phyloP scores from a whole-genome alignment of 2,113 vertebrate species.

The Tychaedon coryphoeus region DNA sequence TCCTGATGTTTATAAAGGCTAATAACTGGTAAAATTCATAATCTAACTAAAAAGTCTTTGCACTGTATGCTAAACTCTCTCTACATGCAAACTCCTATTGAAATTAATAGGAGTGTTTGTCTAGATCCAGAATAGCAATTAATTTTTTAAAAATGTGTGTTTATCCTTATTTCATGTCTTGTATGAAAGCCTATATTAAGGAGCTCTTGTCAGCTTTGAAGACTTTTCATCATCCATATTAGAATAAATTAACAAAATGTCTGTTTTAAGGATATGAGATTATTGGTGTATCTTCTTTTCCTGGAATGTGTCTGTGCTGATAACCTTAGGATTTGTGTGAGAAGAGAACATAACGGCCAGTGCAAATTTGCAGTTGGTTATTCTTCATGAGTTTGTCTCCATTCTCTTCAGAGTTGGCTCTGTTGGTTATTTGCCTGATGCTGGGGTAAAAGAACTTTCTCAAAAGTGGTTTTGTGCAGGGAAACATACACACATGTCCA shows the following conservation, averaged over 20 bases:
- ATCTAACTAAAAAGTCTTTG: background rate
- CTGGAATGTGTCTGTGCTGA: background rate
- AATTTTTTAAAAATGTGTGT: background rate
- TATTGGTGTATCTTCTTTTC: background rate
- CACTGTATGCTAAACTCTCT: background rate
- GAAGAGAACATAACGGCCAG: background rate
- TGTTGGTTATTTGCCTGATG: background rate
- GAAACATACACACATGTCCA: background rate
- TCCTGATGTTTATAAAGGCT: background rate
- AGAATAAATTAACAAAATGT: background rate
- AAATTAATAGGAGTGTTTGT: background rate
- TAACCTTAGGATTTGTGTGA: background rate
- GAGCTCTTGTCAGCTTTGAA: background rate
- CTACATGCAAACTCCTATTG: fast-evolving
- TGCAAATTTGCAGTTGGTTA: background rate
- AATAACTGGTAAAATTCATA: background rate
- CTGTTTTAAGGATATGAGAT: background rate
- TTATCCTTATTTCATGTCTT: background rate
- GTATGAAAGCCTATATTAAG: background rate
- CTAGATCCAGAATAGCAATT: background rate
- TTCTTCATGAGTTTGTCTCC: background rate
- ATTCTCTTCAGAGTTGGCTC: background rate
- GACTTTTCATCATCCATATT: background rate
- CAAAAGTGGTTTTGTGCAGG: background rate
- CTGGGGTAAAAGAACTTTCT: background rate